Percentiles rank a stretch among this genome's conserved stretches.
These are phyloP conservation scores for Girardinus metallicus DNA, from an alignment of 2,797 vertebrate genomes.

Conservation along the genomic window DNA sequence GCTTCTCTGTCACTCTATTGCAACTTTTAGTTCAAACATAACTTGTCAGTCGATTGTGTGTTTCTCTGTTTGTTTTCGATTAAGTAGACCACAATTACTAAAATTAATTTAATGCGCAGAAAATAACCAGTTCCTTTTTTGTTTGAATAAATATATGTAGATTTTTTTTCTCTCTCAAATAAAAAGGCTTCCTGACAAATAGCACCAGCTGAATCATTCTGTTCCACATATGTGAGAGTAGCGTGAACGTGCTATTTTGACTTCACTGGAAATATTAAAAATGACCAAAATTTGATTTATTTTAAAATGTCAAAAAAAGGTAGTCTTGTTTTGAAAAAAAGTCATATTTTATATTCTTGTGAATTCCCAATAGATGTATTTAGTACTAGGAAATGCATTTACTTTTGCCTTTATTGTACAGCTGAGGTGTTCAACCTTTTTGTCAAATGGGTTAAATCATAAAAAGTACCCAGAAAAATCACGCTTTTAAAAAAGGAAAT, in stretches of 20 bases:
- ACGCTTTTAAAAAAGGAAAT: too few relatives aligned
- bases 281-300: background rate
- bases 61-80: background rate
- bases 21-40: background rate
- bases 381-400: background rate
- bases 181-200: background rate
- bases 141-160: background rate
- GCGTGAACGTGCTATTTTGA: background rate
- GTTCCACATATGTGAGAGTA: background rate
- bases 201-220: background rate
- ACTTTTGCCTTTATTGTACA: background rate
- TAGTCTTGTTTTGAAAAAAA: background rate
- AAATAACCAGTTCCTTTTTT: background rate
- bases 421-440: too few relatives aligned
- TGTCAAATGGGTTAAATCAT: too few relatives aligned
- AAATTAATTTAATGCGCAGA: background rate
- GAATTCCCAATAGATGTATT: background rate
- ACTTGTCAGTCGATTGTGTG: background rate
- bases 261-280: background rate
- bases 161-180: background rate
- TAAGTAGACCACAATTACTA: background rate
- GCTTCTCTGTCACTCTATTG: background rate
- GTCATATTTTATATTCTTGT: background rate
- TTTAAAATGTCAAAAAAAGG: background rate
- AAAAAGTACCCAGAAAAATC: too few relatives aligned